These are phyloP conservation scores for Malthinus seriepunctatus DNA, from an alignment of 2,888 invertebrate genomes.

Conservation along the genomic window DNA sequence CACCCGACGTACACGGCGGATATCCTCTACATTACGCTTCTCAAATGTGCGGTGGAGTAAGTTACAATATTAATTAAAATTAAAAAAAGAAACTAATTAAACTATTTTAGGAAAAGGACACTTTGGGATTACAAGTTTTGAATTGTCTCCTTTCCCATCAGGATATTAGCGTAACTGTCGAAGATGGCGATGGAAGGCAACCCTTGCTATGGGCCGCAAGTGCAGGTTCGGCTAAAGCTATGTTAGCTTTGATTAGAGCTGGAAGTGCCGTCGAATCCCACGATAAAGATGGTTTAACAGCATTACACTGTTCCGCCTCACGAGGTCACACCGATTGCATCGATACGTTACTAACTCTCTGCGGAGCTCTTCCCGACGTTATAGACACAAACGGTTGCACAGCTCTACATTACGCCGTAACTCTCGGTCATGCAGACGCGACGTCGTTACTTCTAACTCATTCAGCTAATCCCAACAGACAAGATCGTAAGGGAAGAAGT, in stretches of 20 bases:
- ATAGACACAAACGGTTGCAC: slow-evolving; percentile 95
- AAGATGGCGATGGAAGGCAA: slow-evolving; percentile 91
- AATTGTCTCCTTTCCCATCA: slow-evolving; percentile 75
- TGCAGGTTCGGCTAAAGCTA: slow-evolving; percentile 91
- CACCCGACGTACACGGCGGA: slow-evolving; percentile 92
- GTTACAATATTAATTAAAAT: slow-evolving; percentile 25
- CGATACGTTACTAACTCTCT: slow-evolving; percentile 83
- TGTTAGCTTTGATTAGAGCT: slow-evolving; percentile 84
- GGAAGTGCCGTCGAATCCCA: slow-evolving; percentile 81
- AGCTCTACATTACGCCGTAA: slow-evolving; percentile 94
- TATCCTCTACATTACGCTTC: slow-evolving; percentile 97
- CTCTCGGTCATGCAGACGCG: slow-evolving; percentile 90
- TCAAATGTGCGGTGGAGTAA: slow-evolving; percentile 88
- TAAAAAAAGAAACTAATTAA: neutral
- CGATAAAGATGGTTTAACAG: slow-evolving; percentile 93
- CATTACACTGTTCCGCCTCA: slow-evolving; percentile 95
- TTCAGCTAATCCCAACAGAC: slow-evolving; percentile 89
- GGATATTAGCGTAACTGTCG: slow-evolving; percentile 80
- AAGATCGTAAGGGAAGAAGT: slow-evolving; percentile 90
- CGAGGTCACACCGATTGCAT: slow-evolving; percentile 92
- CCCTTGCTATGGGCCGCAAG: slow-evolving; percentile 98
- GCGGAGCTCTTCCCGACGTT: slow-evolving; percentile 86
- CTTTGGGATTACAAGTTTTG: slow-evolving; percentile 77
- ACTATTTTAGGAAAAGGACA: slow-evolving; percentile 50
- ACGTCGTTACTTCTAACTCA: slow-evolving; percentile 86